These are phyloP conservation scores for Pecten maximus DNA, from an alignment of 2,888 invertebrate genomes.

Conservation along the genomic window DNA sequence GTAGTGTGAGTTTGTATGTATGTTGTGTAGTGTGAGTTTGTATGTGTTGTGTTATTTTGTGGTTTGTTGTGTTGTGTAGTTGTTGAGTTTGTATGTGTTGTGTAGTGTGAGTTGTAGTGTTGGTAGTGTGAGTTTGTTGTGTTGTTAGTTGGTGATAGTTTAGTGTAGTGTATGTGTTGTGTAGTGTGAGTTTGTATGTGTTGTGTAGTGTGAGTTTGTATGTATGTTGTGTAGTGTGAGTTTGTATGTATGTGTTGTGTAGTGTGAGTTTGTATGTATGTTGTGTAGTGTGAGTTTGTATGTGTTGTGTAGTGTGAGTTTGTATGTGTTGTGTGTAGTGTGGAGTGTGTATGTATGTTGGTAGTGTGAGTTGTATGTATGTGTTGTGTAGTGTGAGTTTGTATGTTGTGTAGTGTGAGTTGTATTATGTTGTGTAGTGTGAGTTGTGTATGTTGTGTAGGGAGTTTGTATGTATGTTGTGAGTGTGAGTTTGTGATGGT, in stretches of 20 bases:
- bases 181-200: not conserved
- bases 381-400: no score
- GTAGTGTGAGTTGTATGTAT: not conserved
- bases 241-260: not conserved
- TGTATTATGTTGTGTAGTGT: no score
- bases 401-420: no score
- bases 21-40: no score
- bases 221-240: not conserved
- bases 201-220: not conserved
- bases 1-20: no score
- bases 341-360: not conserved
- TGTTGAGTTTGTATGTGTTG: not conserved
- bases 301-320: not conserved
- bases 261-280: not conserved
- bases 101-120: no score
- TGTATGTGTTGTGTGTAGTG: not conserved
- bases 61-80: not conserved
- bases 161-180: not conserved
- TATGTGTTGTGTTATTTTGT: no score
- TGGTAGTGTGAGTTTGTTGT: not conserved
- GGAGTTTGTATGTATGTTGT: no score
- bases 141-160: no score
- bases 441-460: no score
- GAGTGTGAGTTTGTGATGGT: no score
- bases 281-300: no score